Conservation (phyloP, 2,113 vertebrate species). For the Nycticryphes semicollaris region DNA sequence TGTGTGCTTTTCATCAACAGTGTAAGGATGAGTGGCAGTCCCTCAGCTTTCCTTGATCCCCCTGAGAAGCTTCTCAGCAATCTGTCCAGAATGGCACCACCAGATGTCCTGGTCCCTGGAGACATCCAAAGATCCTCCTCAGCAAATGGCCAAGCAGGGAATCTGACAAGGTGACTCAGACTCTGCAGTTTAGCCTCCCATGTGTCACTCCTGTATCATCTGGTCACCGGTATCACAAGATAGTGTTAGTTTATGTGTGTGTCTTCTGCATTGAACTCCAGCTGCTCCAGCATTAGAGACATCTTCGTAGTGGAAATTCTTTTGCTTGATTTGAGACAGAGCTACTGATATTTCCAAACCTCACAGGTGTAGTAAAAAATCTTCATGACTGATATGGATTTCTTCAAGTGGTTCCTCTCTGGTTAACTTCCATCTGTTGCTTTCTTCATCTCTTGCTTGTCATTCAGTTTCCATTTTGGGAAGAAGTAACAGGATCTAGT, state of each 20-base stretch:
- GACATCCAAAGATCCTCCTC: background rate
- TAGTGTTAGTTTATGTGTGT: rapidly evolving
- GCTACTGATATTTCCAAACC: background rate
- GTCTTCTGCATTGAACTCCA: background rate
- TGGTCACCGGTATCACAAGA: background rate
- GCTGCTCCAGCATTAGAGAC: background rate
- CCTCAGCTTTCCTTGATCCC: background rate
- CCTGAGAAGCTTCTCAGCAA: background rate
- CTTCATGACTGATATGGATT: background rate
- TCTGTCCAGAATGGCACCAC: background rate
- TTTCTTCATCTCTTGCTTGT: background rate
- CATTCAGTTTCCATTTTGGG: background rate
- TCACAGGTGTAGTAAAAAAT: background rate
- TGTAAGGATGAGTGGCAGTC: background rate
- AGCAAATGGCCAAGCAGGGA: background rate
- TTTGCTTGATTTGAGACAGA: background rate
- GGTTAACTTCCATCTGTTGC: background rate
- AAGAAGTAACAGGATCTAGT: background rate
- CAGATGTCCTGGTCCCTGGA: background rate
- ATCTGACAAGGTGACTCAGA: background rate
- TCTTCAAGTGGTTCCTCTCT: background rate
- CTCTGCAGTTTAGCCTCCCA: background rate
- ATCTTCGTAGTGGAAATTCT: background rate
- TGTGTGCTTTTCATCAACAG: background rate
- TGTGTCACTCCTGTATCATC: rapidly evolving